phyloP scores from a whole-genome alignment of 2,888 invertebrate species.

The Oxyscelio sp. region DNA sequence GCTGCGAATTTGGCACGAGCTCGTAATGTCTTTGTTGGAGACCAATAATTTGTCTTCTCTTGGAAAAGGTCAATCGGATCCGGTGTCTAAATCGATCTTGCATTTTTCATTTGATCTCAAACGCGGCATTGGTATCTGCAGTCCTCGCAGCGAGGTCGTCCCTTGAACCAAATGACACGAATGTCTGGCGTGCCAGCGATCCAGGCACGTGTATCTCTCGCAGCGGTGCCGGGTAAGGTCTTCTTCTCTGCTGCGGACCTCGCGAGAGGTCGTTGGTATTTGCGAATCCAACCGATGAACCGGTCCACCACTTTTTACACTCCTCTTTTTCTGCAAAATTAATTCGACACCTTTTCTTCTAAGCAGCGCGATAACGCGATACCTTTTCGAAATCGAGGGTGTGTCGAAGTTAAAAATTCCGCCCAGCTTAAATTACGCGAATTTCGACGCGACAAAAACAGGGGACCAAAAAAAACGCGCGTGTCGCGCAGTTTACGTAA shows the following conservation, averaged over 20 bases:
- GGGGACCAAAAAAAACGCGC: background rate
- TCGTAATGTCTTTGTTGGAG: too few relatives aligned
- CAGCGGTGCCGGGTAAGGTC: slow-evolving; percentile 46
- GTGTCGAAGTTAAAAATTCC: background rate
- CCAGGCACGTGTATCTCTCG: slow-evolving; percentile 63
- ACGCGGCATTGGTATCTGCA: slow-evolving; percentile 52
- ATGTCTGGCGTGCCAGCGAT: slow-evolving; percentile 62
- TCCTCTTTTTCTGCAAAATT: slow-evolving; percentile 11
- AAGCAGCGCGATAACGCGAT: slow-evolving; percentile 8
- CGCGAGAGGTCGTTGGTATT: slow-evolving; percentile 63
- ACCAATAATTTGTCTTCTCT: too few relatives aligned
- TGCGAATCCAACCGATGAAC: slow-evolving; percentile 43
- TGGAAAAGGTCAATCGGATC: background rate
- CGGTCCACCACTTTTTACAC: slow-evolving; percentile 37
- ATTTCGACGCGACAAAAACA: slow-evolving; percentile 8
- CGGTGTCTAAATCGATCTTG: slow-evolving; percentile 2
- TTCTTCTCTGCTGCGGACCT: slow-evolving; percentile 46
- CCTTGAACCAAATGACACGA: slow-evolving; percentile 73
- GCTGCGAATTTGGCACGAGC: too few relatives aligned
- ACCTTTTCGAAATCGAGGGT: slow-evolving; percentile 3
- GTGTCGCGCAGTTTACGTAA: background rate
- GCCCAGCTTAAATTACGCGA: background rate
- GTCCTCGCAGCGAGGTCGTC: slow-evolving; percentile 66
- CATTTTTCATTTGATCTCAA: slow-evolving; percentile 40
- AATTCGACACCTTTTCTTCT: slow-evolving; percentile 18